Evolutionary conservation across 2,113 vertebrate species (phyloP).

Genomic region (Lepidothrix coronata): DNA sequence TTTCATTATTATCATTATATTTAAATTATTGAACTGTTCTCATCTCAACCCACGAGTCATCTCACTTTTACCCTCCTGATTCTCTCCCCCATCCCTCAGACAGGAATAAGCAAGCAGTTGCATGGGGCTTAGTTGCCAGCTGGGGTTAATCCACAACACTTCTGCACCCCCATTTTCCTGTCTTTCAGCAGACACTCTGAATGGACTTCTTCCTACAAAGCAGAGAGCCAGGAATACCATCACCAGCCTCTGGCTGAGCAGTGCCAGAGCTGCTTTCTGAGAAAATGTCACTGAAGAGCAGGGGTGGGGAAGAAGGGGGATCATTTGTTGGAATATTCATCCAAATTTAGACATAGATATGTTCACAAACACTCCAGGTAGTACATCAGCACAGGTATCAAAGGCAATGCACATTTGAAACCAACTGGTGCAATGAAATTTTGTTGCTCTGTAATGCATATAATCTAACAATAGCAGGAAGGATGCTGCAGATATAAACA

Average conservation of each 20-base stretch:
- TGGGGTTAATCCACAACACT: background rate
- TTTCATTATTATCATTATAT: background rate
- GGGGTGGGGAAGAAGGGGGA: fast-evolving
- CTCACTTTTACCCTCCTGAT: background rate
- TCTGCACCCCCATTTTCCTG: background rate
- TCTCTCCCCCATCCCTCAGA: background rate
- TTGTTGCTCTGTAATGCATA: background rate
- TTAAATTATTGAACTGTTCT: background rate
- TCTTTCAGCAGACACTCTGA: background rate
- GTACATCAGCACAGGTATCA: background rate
- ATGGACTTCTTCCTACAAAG: background rate
- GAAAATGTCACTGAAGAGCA: background rate
- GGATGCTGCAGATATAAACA: background rate
- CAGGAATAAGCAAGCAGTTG: background rate
- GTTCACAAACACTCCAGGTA: background rate
- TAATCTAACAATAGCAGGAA: background rate
- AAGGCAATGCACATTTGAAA: background rate
- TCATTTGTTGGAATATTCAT: background rate
- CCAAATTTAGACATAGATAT: background rate
- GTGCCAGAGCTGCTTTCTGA: background rate
- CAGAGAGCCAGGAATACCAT: background rate
- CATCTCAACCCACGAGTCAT: fast-evolving
- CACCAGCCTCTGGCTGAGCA: background rate
- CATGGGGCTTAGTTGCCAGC: background rate
- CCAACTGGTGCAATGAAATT: background rate